phyloP scores from a whole-genome alignment of 2,113 vertebrate species.

The Patagioenas fasciata region DNA sequence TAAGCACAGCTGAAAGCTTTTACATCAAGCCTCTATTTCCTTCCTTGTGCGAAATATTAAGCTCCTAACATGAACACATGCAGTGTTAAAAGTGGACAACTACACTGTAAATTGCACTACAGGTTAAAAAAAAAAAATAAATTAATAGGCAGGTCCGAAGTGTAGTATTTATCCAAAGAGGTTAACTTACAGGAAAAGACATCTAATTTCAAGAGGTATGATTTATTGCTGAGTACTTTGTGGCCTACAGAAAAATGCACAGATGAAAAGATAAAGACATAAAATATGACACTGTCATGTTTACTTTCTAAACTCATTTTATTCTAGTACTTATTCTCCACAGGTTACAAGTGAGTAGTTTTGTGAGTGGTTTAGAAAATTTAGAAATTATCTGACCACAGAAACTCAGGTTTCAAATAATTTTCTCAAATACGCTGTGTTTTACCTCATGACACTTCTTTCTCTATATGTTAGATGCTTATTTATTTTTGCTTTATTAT shows the following conservation, averaged over 20 bases:
- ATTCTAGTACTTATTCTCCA: background rate
- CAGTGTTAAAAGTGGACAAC: background rate
- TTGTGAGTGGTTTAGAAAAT: background rate
- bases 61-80: background rate
- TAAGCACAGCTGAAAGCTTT: background rate
- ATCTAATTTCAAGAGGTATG: background rate
- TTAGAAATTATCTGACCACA: background rate
- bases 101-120: background rate
- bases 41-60: background rate
- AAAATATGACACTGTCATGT: background rate
- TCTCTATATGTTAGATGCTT: background rate
- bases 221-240: constrained; percentile 12
- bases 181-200: background rate
- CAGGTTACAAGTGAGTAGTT: background rate
- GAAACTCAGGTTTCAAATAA: background rate
- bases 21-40: background rate
- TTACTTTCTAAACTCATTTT: constrained; percentile 17
- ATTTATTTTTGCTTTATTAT: background rate
- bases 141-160: background rate
- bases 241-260: background rate
- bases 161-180: background rate
- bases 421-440: background rate
- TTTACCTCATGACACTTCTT: background rate
- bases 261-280: background rate
- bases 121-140: background rate